These are phyloP conservation scores for Caenorhabditis afra DNA, from an alignment of 2,888 invertebrate species.

Conservation along the genomic window DNA sequence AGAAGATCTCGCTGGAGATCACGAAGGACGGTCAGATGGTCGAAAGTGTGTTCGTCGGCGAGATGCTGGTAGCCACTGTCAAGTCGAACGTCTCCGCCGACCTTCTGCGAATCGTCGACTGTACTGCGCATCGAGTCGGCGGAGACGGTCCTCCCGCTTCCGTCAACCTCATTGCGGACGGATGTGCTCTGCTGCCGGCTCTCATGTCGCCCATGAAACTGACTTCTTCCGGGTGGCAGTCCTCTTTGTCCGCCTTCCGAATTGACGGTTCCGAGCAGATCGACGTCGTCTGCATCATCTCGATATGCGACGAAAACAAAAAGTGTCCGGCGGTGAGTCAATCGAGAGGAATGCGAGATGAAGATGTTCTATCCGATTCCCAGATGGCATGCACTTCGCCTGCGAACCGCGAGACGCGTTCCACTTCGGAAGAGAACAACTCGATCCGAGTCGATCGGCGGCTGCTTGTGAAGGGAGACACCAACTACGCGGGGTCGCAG, in stretches of 20 bases:
- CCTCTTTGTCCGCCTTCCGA: slow-evolving; percentile 78
- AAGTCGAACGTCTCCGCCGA: slow-evolving; percentile 71
- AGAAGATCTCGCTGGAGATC: slow-evolving; percentile 73
- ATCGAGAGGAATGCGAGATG: neutral
- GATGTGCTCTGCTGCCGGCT: slow-evolving; percentile 78
- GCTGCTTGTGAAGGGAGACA: slow-evolving; percentile 52
- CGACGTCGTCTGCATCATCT: slow-evolving; percentile 64
- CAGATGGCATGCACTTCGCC: slow-evolving; percentile 39
- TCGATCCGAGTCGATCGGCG: slow-evolving; percentile 58
- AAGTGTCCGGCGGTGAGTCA: slow-evolving; percentile 53
- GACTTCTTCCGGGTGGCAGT: slow-evolving; percentile 71
- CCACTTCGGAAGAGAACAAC: slow-evolving; percentile 37
- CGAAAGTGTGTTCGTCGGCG: slow-evolving; percentile 78
- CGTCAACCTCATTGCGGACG: slow-evolving; percentile 75
- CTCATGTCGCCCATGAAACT: slow-evolving; percentile 76
- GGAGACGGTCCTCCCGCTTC: slow-evolving; percentile 71
- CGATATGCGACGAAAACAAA: slow-evolving; percentile 53
- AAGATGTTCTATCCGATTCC: slow-evolving; percentile 5
- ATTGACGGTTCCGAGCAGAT: slow-evolving; percentile 79
- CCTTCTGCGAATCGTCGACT: slow-evolving; percentile 73
- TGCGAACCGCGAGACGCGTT: slow-evolving; percentile 23
- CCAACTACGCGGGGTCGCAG: slow-evolving; percentile 39
- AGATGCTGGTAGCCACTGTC: slow-evolving; percentile 74
- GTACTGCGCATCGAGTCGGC: slow-evolving; percentile 79
- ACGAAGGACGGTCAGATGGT: slow-evolving; percentile 73